Percentiles rank a stretch among this genome's conserved stretches.
These are phyloP conservation scores for Aphelocoma californica DNA, from an alignment of 2,797 vertebrate genomes.

Conservation along the genomic window DNA sequence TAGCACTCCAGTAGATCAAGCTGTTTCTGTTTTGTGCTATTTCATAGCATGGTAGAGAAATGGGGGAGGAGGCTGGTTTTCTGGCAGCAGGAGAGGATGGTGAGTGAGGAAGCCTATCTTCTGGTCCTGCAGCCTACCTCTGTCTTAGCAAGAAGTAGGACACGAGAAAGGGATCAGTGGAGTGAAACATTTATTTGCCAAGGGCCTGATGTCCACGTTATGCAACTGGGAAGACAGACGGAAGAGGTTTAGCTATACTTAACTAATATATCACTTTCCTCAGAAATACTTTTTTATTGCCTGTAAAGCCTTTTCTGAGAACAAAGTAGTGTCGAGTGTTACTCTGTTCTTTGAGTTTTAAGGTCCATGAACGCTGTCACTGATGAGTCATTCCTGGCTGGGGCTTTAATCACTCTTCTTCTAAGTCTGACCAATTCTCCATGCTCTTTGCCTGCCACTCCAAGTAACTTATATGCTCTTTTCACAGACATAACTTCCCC, in stretches of 20 bases:
- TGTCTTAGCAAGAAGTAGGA: neutral
- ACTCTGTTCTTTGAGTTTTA: neutral
- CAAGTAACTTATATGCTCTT: neutral
- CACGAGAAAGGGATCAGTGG: neutral
- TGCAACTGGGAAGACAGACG: neutral
- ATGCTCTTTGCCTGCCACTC: neutral
- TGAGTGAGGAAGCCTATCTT: neutral
- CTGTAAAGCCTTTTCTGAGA: neutral
- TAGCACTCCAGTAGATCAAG: neutral
- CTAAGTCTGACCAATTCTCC: neutral
- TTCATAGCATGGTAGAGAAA: neutral
- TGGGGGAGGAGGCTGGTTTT: neutral
- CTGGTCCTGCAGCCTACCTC: neutral
- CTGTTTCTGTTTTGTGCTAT: neutral
- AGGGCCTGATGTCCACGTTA: neutral
- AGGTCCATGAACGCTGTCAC: neutral
- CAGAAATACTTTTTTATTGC: neutral
- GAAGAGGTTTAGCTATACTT: neutral
- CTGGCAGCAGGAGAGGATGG: neutral
- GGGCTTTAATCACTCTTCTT: neutral
- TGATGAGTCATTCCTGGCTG: neutral
- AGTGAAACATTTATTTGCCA: neutral
- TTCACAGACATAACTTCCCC: neutral
- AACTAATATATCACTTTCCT: neutral
- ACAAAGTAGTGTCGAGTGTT: neutral